Conservation (phyloP, 2,888 invertebrate genomes). For the Gymnosoma rotundatum region DNA sequence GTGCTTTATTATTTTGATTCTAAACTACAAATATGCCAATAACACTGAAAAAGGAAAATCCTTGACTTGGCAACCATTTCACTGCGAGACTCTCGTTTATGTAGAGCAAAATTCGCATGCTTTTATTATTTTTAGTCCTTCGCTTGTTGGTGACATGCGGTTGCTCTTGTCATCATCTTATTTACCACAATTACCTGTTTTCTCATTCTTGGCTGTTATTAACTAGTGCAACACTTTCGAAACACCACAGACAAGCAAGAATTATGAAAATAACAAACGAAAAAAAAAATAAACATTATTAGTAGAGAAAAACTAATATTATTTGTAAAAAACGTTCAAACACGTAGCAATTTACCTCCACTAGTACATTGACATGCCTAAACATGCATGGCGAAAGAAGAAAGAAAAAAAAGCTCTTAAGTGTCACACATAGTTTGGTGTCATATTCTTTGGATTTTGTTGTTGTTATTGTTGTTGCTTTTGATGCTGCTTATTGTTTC, state of each 20-base stretch:
- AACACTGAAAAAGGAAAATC: too few species aligned
- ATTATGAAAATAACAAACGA: conserved; percentile 1
- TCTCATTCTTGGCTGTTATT: conserved; percentile 8
- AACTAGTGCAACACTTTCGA: conserved; percentile 9
- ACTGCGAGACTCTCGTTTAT: too few species aligned
- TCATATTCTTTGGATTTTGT: conserved; percentile 51
- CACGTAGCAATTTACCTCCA: conserved; percentile 6
- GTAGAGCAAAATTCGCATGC: too few species aligned
- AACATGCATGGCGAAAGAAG: conserved; percentile 9
- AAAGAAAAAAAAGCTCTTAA: conserved; percentile 39
- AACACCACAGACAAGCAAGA: not conserved
- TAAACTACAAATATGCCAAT: too few species aligned
- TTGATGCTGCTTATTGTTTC: conserved; percentile 29
- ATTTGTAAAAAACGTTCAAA: not conserved
- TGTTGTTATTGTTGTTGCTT: conserved; percentile 14
- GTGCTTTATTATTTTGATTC: too few species aligned
- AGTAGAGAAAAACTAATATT: conserved; percentile 42
- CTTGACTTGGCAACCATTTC: too few species aligned
- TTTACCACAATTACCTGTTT: conserved; percentile 22
- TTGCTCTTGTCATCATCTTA: conserved; percentile 6
- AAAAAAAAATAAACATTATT: not conserved
- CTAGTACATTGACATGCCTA: conserved; percentile 14
- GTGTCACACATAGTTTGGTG: conserved; percentile 64
- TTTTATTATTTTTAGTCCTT: too few species aligned
- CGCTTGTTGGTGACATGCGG: not conserved